Conservation (phyloP, 2,888 invertebrate genomes). For the Pimpla rufipes region DNA sequence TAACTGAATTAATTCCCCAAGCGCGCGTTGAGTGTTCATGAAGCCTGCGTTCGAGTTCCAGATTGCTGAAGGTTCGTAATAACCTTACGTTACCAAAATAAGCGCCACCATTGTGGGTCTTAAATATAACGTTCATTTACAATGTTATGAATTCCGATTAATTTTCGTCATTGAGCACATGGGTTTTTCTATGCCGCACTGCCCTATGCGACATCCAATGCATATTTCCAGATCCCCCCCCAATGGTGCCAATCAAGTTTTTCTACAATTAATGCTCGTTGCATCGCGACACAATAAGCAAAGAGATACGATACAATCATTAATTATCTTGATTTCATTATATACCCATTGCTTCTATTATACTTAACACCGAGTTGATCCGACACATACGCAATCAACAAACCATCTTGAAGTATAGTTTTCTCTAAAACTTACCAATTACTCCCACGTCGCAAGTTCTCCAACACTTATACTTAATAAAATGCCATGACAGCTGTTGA, state of each 20-base stretch:
- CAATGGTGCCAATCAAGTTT: constrained; percentile 30
- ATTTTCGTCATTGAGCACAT: not conserved
- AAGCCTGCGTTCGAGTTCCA: not conserved
- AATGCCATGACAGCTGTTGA: not conserved
- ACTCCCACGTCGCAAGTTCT: constrained; percentile 2
- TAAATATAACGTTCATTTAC: not conserved
- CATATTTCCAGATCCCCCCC: no score
- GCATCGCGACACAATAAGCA: constrained; percentile 22
- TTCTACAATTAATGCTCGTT: constrained; percentile 59
- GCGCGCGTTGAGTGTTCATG: not conserved
- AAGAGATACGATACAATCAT: constrained; percentile 32
- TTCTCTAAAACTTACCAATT: constrained; percentile 27
- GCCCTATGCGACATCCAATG: no score
- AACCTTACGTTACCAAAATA: not conserved
- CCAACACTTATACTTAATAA: constrained; percentile 6
- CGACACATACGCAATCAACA: constrained; percentile 7
- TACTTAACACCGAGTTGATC: constrained; percentile 10
- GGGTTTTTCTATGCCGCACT: no score
- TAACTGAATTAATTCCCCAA: not conserved
- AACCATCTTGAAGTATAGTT: constrained; percentile 1
- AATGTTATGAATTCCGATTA: not conserved
- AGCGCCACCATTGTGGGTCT: not conserved
- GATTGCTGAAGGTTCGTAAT: not conserved
- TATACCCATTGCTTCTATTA: not conserved
- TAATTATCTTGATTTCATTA: constrained; percentile 5